These are phyloP conservation scores for Brachypodius melanocephalos DNA, from an alignment of 2,113 vertebrate species.

Conservation along the genomic window DNA sequence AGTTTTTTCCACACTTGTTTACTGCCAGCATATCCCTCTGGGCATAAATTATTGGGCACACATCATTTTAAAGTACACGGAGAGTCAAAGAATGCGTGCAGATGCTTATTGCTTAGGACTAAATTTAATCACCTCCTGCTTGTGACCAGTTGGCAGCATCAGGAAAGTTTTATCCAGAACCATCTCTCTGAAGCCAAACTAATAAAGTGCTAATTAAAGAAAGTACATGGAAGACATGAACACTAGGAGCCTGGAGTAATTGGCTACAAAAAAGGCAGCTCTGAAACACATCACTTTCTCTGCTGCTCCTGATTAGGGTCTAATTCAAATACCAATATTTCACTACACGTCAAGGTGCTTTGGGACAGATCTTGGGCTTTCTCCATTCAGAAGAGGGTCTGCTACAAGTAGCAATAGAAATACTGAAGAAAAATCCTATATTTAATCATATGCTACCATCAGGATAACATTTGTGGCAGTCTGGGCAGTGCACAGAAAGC, in stretches of 20 bases:
- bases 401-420: constrained; percentile 55
- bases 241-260: constrained; percentile 86
- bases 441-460: constrained; percentile 62
- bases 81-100: constrained; percentile 55
- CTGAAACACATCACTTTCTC: constrained; percentile 73
- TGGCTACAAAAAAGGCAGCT: constrained; percentile 86
- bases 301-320: constrained; percentile 82
- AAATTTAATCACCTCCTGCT: constrained; percentile 78
- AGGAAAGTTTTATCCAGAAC: constrained; percentile 68
- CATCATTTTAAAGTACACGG: constrained; percentile 58
- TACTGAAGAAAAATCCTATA: background rate
- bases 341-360: constrained; percentile 72
- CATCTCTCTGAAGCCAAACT: constrained; percentile 76
- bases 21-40: constrained; percentile 47
- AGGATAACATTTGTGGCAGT: constrained; percentile 25
- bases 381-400: constrained; percentile 56
- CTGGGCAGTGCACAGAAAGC: background rate
- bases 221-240: constrained; percentile 84
- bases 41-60: constrained; percentile 60
- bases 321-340: constrained; percentile 88
- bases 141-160: constrained; percentile 74
- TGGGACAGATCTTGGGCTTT: constrained; percentile 60
- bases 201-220: constrained; percentile 91
- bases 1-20: constrained; percentile 45
- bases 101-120: constrained; percentile 62